Evolutionary conservation across 2,888 invertebrate species (phyloP), one percentile per base, ranked within the genome.

Genomic region (Caradrina clavipalpis): DNA sequence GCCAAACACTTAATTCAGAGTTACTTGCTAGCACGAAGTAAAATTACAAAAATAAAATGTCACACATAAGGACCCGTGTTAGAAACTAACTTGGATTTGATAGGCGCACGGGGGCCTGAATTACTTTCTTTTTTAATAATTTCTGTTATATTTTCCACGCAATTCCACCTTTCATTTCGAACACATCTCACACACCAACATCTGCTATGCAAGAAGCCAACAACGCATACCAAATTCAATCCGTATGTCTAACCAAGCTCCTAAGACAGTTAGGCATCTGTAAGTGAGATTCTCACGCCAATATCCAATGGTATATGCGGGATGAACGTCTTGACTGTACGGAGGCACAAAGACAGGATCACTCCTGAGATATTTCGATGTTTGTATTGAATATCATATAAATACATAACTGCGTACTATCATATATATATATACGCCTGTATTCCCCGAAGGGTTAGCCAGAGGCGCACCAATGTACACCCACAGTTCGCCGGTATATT

Each of bases 251-350:
- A 42, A 64, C 60, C 15, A 35, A 67, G 63, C 68, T 65, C 79
- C 73, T 47, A 19, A 70, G 73, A 79, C 73, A 68, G 64, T 79
- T 73, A 56, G 51, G 59, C 47, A 35, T 53, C 31, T 50, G 57
- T 76, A 72, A 81, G 79, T 77, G 76, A 73, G 74, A 78, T 81
- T 77, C 67, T 71, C 76, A 67, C 70, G 77, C 75, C 77, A 81
- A 79, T 80, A 73, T 60, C 47, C 58, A 69, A 76, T 83, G 80
- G 62, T 51, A 74, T 80, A 85, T 86, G 83, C 84, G 83, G 65
- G 82, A 70, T 61, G 63, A 76, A 70, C 45, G 59, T 35, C 61
- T 69, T 76, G 67, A 58, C 49, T 13, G 31, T 49, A 49, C 47
- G 19, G 49, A n/a, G 21, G 19, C 26, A 4, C 56, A 45, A 45